These are phyloP conservation scores for Xiphydria camelus DNA, from an alignment of 2,888 invertebrate species.

Conservation along the genomic window DNA sequence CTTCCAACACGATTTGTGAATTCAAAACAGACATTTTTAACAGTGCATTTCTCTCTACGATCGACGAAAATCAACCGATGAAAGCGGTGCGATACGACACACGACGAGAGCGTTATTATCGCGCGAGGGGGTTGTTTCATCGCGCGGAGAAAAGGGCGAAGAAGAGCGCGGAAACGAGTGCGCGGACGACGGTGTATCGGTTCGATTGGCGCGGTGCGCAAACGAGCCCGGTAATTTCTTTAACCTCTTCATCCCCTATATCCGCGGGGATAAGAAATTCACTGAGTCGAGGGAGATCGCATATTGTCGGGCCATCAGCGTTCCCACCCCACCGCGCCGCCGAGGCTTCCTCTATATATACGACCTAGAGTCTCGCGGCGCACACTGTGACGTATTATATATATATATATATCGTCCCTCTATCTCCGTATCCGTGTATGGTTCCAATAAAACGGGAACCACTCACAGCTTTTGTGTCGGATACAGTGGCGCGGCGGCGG, in stretches of 20 bases:
- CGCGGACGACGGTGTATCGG: background rate
- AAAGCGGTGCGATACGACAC: too few species aligned
- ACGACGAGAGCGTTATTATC: too few species aligned
- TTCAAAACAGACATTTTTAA: too few species aligned
- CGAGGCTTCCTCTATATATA: too few species aligned
- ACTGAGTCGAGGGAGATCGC: conserved; percentile 43
- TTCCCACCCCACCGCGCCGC: too few species aligned
- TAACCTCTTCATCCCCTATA: conserved; percentile 22
- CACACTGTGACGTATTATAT: too few species aligned
- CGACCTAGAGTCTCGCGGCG: background rate
- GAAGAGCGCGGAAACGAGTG: background rate
- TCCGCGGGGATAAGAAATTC: conserved; percentile 38
- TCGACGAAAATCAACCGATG: too few species aligned
- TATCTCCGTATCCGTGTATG: conserved; percentile 53
- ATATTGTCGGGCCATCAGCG: conserved; percentile 50
- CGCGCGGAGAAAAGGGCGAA: too few species aligned
- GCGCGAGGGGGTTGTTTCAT: too few species aligned
- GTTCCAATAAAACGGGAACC: conserved; percentile 58
- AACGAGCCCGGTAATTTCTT: conserved; percentile 33
- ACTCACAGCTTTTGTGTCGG: conserved; percentile 57
- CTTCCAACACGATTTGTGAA: too few species aligned
- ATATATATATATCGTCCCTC: conserved; percentile 42
- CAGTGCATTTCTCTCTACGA: too few species aligned
- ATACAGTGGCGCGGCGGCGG: conserved; percentile 38
- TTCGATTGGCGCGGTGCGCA: conserved; percentile 18